A percentile compares a stretch with the other conserved stretches of the same genome.
phyloP scores from a whole-genome alignment of 2,888 invertebrate genomes.

The Osmoderma eremita region DNA sequence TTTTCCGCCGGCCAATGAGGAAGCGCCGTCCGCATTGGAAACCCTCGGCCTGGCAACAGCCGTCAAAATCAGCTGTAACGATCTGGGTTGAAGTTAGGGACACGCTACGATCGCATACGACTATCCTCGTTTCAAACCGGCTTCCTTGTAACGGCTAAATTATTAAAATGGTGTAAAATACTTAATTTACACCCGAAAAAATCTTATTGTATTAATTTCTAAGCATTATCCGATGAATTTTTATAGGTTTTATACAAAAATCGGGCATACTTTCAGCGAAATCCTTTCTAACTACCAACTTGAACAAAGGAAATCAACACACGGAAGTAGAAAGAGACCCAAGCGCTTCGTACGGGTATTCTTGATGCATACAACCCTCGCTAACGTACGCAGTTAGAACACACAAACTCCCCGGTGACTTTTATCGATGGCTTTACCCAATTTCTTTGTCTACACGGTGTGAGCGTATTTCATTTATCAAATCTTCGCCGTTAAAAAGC shows the following conservation, averaged over 20 bases:
- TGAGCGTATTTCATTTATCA: neutral
- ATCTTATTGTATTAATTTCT: neutral
- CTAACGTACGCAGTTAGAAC: neutral
- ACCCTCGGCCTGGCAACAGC: slow-evolving; percentile 62
- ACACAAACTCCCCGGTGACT: slow-evolving; percentile 1
- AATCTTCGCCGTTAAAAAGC: neutral
- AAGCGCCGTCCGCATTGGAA: slow-evolving; percentile 52
- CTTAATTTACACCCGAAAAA: slow-evolving; percentile 5
- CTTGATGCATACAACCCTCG: neutral
- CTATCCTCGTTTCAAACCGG: slow-evolving; percentile 37
- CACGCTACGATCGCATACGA: neutral
- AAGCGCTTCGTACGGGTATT: slow-evolving; percentile 7
- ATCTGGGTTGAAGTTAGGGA: slow-evolving; percentile 49
- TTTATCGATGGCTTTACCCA: neutral
- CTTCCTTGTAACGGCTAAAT: neutral
- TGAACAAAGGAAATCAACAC: slow-evolving; percentile 39
- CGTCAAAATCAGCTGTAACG: slow-evolving; percentile 63
- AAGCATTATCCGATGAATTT: neutral
- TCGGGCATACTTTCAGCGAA: slow-evolving; percentile 40
- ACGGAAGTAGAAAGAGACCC: slow-evolving; percentile 36
- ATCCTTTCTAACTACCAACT: slow-evolving; percentile 7
- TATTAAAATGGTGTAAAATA: neutral
- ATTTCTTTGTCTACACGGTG: neutral
- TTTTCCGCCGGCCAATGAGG: slow-evolving; percentile 54
- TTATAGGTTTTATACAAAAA: neutral